Evolutionary conservation across 2,888 invertebrate genomes (phyloP), one percentile per base, ranked within the genome.

Genomic region (Lissonota sp.): DNA sequence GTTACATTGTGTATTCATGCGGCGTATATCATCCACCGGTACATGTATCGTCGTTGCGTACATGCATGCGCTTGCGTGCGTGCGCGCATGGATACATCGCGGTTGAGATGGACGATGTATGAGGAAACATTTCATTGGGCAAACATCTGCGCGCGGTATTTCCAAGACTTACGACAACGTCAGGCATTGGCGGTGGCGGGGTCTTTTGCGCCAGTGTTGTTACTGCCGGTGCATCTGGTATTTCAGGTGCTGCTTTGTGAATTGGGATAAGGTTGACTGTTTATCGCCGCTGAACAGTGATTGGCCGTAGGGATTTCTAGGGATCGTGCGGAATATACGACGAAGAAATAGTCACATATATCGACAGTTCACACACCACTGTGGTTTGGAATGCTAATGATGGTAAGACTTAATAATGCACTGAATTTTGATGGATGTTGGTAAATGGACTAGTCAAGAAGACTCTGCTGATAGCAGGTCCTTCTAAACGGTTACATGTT

Each of bases 1-100:
- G 76, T 77, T 77, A 77, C 81, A 83, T 83, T 79, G 81, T 74
- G 81, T 83, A 83, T 83, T 83, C 81, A 81, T 76, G 79, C 76
- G 55, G 81, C 79, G 78, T 83, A 80, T 79, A 83, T 83, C 78
- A 83, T 83, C 69, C 79, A 71, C 71, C 67, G 75, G 26, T 26
- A 26, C 26, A 26, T 60, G 49, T 72, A 42, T 57, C 37, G 12
- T 12, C 16, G 26, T 42, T 62, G 26, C 49, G 37, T 26, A 58
- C 5, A 26, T 37, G 7, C 10, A 12, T 16, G n/a, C 14, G 16
- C 16, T 53, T 55, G 53, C 12, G 37, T 42, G 53, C 37, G 8
- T 62, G 10, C n/a, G n/a, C n/a, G n/a, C 49, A n/a, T 5, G 4
- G 14, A 6, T 7, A 14, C 26, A 3, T 49, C 40, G n/a, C 16